Conservation (phyloP, 2,797 vertebrate species). For the Syncerus caffer region DNA sequence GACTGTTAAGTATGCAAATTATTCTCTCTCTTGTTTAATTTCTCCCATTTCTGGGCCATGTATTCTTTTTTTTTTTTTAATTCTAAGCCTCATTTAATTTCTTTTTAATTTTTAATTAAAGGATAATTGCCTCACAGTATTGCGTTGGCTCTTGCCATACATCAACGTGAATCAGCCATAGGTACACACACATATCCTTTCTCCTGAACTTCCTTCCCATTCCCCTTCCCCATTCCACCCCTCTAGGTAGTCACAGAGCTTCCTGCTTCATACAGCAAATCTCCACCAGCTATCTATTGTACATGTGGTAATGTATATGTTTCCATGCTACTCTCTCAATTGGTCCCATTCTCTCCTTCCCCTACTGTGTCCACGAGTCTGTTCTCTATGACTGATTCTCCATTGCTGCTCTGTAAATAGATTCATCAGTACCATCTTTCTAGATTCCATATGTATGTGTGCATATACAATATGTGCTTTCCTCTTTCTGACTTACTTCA, state of each 20-base stretch:
- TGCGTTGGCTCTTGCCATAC: neutral
- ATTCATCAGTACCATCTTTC: neutral
- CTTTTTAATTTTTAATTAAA: neutral
- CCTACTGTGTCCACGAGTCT: neutral
- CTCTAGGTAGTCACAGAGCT: neutral
- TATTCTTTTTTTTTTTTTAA: neutral
- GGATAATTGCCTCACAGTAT: neutral
- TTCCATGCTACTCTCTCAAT: neutral
- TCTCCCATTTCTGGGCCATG: neutral
- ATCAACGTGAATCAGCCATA: neutral
- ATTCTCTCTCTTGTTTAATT: neutral
- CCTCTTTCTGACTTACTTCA: neutral
- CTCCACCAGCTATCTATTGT: neutral
- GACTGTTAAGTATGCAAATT: neutral
- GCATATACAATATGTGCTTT: neutral
- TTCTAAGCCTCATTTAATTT: neutral
- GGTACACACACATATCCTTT: neutral
- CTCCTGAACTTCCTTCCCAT: neutral
- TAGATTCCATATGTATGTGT: neutral
- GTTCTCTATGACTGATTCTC: neutral
- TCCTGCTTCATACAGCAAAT: neutral
- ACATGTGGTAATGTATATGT: neutral
- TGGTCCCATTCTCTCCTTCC: neutral
- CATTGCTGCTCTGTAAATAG: neutral
- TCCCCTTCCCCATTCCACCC: neutral